These are phyloP conservation scores for Steatocranus sp. DNA, from an alignment of 2,797 vertebrate genomes.

Conservation along the genomic window DNA sequence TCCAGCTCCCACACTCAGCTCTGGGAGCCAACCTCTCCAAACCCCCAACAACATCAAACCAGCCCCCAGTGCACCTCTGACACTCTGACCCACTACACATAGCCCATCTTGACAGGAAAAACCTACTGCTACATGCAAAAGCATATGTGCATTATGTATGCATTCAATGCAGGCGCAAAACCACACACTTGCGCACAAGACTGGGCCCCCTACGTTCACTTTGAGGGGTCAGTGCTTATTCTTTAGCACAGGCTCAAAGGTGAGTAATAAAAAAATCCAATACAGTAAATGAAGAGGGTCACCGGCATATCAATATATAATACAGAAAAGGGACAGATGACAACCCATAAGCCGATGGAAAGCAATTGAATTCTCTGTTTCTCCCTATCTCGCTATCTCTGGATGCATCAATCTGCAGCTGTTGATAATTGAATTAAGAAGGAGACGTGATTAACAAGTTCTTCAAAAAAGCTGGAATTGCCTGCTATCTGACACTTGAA, in stretches of 20 bases:
- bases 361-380: conserved; percentile 68
- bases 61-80: conserved; percentile 55
- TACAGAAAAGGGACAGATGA: conserved; percentile 79
- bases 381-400: conserved; percentile 50
- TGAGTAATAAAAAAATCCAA: conserved; percentile 88
- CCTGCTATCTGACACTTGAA: conserved; percentile 54
- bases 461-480: conserved; percentile 73
- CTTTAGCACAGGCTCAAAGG: conserved; percentile 84
- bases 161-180: conserved; percentile 2
- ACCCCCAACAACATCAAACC: conserved; percentile 67
- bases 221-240: conserved; percentile 82
- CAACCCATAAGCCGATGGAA: conserved; percentile 83
- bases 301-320: conserved; percentile 79
- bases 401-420: conserved; percentile 72
- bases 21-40: conserved; percentile 52
- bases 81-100: conserved; percentile 47
- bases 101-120: conserved; percentile 49
- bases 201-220: conserved; percentile 68
- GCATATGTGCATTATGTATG: conserved; percentile 37
- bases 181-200: not conserved
- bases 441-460: conserved; percentile 74
- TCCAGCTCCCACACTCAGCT: conserved; percentile 56
- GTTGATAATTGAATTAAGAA: conserved; percentile 78
- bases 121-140: conserved; percentile 50
- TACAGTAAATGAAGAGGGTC: conserved; percentile 82